These are phyloP conservation scores for Hemaris fuciformis DNA, from an alignment of 2,888 invertebrate species.

Conservation along the genomic window DNA sequence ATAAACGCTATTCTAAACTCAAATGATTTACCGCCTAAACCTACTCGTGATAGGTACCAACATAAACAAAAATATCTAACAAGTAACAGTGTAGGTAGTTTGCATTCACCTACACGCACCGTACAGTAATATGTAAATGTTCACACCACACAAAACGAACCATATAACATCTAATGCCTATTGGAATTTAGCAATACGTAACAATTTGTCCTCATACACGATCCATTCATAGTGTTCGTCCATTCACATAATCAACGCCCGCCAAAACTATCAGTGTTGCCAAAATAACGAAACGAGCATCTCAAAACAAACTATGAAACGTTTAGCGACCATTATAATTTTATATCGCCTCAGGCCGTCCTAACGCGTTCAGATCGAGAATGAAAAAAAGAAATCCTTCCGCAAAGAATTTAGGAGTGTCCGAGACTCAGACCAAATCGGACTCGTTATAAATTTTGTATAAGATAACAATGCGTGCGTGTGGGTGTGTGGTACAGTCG, in stretches of 20 bases:
- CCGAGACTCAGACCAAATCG: slow-evolving; percentile 70
- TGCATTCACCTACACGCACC: background rate
- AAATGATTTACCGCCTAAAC: slow-evolving; percentile 1
- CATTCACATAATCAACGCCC: slow-evolving; percentile 48
- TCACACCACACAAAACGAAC: background rate
- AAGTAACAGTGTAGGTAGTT: background rate
- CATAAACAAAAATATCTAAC: slow-evolving; percentile 1
- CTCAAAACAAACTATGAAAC: slow-evolving; percentile 55
- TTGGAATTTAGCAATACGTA: slow-evolving; percentile 3
- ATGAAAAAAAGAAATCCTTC: slow-evolving; percentile 69
- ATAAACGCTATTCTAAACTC: background rate
- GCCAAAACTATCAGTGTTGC: slow-evolving; percentile 57
- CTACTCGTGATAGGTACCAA: background rate
- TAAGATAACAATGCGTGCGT: slow-evolving; percentile 78
- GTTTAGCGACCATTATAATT: slow-evolving; percentile 57
- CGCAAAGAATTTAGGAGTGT: slow-evolving; percentile 79
- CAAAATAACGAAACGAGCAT: slow-evolving; percentile 58
- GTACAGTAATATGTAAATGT: slow-evolving; percentile 6
- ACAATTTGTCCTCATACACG: background rate
- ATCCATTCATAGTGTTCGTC: slow-evolving; percentile 47
- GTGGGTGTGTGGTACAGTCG: slow-evolving; percentile 77
- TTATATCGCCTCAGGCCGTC: slow-evolving; percentile 58
- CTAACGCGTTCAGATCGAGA: slow-evolving; percentile 50
- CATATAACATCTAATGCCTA: background rate
- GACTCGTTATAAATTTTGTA: slow-evolving; percentile 80